Base-by-base conservation (phyloP, 2,113 vertebrate genomes). In the Corapipo altera region DNA sequence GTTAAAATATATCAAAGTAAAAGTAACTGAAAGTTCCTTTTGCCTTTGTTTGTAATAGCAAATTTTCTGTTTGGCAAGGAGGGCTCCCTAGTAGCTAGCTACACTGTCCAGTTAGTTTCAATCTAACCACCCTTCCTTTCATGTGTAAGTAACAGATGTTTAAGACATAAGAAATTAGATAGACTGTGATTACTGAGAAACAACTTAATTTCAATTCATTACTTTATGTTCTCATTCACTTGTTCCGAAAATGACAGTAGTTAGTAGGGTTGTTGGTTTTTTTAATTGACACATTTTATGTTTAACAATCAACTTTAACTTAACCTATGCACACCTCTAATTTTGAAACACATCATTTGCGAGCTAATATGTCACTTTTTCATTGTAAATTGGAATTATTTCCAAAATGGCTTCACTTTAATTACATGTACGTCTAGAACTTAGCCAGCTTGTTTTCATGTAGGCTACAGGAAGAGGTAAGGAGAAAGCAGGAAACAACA, bases 261-360 rank as follows among this genome's bases (percentile, higher is more conserved):
- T 96, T 96, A 96, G 93, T 70, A 93, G 88, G 80, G 43, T 20
- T 91, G 67, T 87, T 95, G 91, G 65, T 11, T 92, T 86, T 93
- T 95, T 93, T 96, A 95, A 95, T 69, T 83, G 70, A 61, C 71
- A n/a, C 13, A 84, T 44, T 52, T 83, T 81, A 90, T 78, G 71
- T 89, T 88, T 85, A 91, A 79, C 67, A 65, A 88, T 86, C 91
- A 89, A 52, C 66, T 88, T 88, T 84, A 43, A 37, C 46, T 80
- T 80, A 88, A 81, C 88, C 76, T 79, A 75, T 92, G 62, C 58
- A 82, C 76, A 89, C 80, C 58, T 96, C 65, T 83, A 91, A 90
- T 77, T 92, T 95, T 91, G 95, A 96, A 96, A 93, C 92, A 95
- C 93, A 91, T 95, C 75, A 88, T 94, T 96, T 94, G 73, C 0